Evolutionary conservation across 2,888 invertebrate species (phyloP).

Genomic region (Machimus atricapillus): DNA sequence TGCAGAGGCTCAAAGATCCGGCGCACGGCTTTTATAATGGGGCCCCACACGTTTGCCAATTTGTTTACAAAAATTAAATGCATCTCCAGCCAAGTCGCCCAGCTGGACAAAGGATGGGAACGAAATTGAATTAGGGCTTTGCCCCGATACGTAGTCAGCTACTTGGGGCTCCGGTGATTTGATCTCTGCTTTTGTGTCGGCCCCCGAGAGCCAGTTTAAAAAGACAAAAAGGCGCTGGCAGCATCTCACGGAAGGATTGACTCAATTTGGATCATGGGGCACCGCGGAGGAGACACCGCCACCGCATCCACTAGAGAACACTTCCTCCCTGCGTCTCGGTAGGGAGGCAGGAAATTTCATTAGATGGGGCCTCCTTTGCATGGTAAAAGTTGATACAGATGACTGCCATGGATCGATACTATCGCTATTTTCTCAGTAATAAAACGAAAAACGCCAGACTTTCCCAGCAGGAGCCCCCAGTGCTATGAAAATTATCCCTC

Average conservation of each 20-base stretch:
- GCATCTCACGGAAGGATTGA: not conserved
- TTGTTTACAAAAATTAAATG: slow-evolving; percentile 19
- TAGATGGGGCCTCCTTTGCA: not conserved
- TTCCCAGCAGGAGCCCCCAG: not conserved
- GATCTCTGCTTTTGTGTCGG: not conserved
- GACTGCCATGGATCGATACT: not conserved
- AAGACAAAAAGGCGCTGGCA: not conserved
- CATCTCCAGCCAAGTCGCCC: not conserved
- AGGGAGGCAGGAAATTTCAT: not conserved
- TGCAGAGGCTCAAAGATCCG: not conserved
- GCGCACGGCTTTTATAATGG: not conserved
- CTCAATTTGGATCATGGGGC: not conserved
- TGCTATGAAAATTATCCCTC: not conserved
- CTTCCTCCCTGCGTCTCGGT: not conserved
- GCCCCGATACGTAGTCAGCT: not conserved
- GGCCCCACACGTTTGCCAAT: not conserved
- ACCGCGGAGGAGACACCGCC: not conserved
- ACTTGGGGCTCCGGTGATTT: not conserved
- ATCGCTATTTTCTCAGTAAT: not conserved
- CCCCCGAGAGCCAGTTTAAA: not conserved
- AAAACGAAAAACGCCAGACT: not conserved
- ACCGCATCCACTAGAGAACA: not conserved
- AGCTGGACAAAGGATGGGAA: not conserved
- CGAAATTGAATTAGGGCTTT: not conserved
- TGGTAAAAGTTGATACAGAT: not conserved